A percentile compares a stretch with the other conserved stretches of the same genome.
Evolutionary conservation across 2,797 vertebrate genomes (phyloP).

Genomic region (Lacerta agilis): DNA sequence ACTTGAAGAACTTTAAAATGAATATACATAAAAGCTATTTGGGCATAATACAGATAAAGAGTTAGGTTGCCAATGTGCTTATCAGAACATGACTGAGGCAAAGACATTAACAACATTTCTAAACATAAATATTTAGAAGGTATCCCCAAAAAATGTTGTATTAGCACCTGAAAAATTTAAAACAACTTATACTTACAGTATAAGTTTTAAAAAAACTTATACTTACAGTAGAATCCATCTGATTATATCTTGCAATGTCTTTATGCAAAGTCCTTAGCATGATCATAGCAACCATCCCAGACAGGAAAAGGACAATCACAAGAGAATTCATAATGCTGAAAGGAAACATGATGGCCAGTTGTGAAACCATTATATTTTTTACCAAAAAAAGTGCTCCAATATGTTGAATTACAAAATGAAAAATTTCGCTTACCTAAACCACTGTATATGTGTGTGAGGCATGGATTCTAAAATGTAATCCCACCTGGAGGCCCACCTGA

Average conservation of each 20-base stretch:
- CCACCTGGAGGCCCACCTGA: constrained; percentile 95
- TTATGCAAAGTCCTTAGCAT: constrained; percentile 93
- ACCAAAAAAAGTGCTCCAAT: background rate
- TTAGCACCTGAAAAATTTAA: background rate
- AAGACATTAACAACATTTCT: background rate
- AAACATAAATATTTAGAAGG: background rate
- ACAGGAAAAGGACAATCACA: constrained; percentile 94
- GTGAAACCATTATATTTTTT: background rate
- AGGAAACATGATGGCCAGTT: constrained; percentile 8
- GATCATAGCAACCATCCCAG: constrained; percentile 96
- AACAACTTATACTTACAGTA: background rate
- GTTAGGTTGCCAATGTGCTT: background rate
- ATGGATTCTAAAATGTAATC: constrained; percentile 96
- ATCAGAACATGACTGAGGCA: background rate
- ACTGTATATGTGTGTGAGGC: constrained; percentile 95
- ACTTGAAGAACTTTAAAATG: too few relatives aligned
- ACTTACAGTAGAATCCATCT: constrained; percentile 95
- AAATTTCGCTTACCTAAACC: constrained; percentile 87
- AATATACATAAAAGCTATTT: background rate
- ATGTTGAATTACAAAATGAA: constrained; percentile 1
- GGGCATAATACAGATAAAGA: background rate
- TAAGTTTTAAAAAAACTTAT: background rate
- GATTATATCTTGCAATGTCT: constrained; percentile 95
- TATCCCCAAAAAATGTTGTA: background rate
- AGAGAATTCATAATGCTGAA: constrained; percentile 95